Conservation (phyloP, 2,113 vertebrate species). For the Orthonyx spaldingii region DNA sequence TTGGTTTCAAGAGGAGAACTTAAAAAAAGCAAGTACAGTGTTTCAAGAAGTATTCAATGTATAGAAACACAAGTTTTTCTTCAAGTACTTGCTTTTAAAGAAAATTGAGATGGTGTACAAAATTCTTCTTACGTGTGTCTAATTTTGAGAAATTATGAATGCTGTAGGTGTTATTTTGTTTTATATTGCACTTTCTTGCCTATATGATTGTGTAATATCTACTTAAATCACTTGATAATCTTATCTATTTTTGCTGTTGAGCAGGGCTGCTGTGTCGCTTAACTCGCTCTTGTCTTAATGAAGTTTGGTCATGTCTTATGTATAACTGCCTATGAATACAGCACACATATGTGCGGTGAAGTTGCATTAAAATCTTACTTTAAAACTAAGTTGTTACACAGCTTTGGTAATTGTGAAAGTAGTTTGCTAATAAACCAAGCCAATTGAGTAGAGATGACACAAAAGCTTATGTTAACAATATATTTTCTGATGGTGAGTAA, state of each 20-base stretch:
- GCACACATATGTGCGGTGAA: accelerated
- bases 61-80: background rate
- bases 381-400: background rate
- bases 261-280: background rate
- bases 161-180: background rate
- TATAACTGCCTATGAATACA: background rate
- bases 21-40: background rate
- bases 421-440: background rate
- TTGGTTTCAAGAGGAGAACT: background rate
- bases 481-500: background rate
- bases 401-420: background rate
- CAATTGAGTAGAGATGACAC: background rate
- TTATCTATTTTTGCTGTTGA: background rate
- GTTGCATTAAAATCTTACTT: background rate
- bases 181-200: background rate
- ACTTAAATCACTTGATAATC: background rate
- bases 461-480: background rate
- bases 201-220: background rate
- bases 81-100: background rate
- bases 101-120: background rate
- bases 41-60: background rate
- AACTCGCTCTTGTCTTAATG: background rate
- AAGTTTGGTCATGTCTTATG: background rate
- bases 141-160: background rate
- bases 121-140: background rate